Base-by-base conservation (phyloP, 2,113 vertebrate genomes). In the Nycticorax nycticorax region DNA sequence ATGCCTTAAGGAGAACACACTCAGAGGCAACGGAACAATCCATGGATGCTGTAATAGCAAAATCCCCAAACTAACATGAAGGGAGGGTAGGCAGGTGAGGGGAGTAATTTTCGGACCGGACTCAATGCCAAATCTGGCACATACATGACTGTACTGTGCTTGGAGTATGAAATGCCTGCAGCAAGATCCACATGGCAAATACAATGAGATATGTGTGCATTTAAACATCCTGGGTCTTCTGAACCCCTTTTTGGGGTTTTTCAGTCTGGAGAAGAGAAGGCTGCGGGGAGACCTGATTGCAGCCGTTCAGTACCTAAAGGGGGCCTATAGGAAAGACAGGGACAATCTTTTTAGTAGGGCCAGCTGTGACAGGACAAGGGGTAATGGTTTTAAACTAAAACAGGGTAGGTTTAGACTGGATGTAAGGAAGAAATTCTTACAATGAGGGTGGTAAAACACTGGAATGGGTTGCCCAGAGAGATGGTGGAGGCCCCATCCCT, bases 201-300 rank as follows among this genome's bases (percentile, higher is more conserved):
- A 45, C 50, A 83, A 3, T 7, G 32, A 84, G 15, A 59, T 20
- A 17, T 0, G 1, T 0, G 1, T 37, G 28, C 47, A 45, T 45
- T 75, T 43, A 63, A 91, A 55, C 47, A 86, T 26, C 19, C 27
- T 21, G 56, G 22, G 21, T 35, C 72, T 95, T 72, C 66, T 64
- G 53, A 75, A 64, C 14, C 41, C 41, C 41, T 43, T 43, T 14
- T 43, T 43, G 41, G 41, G 41, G 41, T 15, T 15, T 14, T 43
- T 43, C 41, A 43, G 41, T 14, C 41, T 43, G 41, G 41, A 14
- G 41, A 43, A 43, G 41, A 43, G 41, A 43, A 43, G 41, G 41
- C 41, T 43, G 41, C 14, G 14, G 41, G 41, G 41, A 43, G 14
- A 43, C 41, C 41, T 43, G 41, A 43, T 43, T 43, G 41, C 14